A percentile compares a stretch with the other conserved stretches of the same genome.
Conservation (phyloP, 2,888 invertebrate genomes). For the Apantesis nais region DNA sequence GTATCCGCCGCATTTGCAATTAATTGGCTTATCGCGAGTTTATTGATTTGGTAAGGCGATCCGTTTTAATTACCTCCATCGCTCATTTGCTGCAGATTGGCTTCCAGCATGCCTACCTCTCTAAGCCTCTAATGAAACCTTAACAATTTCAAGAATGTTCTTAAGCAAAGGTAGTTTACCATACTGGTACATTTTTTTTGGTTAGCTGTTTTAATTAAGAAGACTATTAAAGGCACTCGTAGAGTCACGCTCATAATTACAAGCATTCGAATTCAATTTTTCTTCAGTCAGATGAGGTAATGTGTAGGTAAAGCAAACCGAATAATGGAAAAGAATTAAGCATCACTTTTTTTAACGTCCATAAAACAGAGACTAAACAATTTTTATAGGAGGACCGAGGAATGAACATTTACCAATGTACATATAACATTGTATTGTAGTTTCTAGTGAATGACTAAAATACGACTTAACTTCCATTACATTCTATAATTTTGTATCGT, state of each 20-base stretch:
- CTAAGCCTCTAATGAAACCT: slow-evolving; percentile 44
- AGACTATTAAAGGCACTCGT: slow-evolving; percentile 38
- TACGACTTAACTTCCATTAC: slow-evolving; percentile 24
- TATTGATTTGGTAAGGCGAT: slow-evolving; percentile 84
- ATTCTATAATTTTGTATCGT: slow-evolving; percentile 72
- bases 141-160: slow-evolving; percentile 40
- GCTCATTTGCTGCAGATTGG: slow-evolving; percentile 81
- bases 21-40: slow-evolving; percentile 82
- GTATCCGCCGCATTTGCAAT: slow-evolving; percentile 74
- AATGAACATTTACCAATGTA: neutral
- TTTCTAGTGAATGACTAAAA: slow-evolving; percentile 38
- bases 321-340: neutral
- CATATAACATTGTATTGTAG: slow-evolving; percentile 14
- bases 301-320: neutral
- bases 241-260: slow-evolving; percentile 33
- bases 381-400: slow-evolving; percentile 3
- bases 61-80: slow-evolving; percentile 83
- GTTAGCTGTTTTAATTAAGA: slow-evolving; percentile 48
- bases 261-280: slow-evolving; percentile 35
- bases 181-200: slow-evolving; percentile 29
- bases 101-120: slow-evolving; percentile 47
- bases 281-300: neutral
- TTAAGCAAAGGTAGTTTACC: slow-evolving; percentile 18
- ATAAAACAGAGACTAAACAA: neutral
- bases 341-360: neutral